A percentile compares a stretch with the other conserved stretches of the same genome.
Evolutionary conservation across 2,797 vertebrate genomes (phyloP).

Genomic region (Lithobates sylvaticus): DNA sequence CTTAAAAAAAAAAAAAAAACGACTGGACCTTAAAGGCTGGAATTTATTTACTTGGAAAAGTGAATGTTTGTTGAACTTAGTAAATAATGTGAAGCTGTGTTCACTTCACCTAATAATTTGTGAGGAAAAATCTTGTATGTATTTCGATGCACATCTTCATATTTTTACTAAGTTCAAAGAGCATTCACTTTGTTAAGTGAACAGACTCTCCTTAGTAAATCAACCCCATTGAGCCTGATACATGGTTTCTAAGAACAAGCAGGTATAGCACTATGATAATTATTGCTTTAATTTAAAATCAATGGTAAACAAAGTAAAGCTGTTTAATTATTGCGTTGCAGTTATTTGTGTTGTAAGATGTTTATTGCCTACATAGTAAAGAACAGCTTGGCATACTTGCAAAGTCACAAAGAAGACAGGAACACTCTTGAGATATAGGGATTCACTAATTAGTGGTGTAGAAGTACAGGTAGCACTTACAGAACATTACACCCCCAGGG

Average conservation of each 20-base stretch:
- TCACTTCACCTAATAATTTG: too few relatives aligned
- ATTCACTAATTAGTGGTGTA: not conserved
- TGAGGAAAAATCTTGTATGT: too few relatives aligned
- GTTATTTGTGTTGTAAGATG: slow-evolving; percentile 6
- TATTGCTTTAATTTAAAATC: slow-evolving; percentile 34
- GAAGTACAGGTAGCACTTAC: not conserved
- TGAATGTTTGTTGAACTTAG: too few relatives aligned
- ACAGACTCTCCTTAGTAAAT: too few relatives aligned
- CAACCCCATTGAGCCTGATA: not conserved
- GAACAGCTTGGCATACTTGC: not conserved
- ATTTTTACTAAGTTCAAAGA: too few relatives aligned
- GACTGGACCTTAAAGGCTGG: too few relatives aligned
- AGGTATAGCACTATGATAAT: not conserved
- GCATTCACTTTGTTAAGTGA: too few relatives aligned
- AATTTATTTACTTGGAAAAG: too few relatives aligned
- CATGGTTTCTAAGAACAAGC: not conserved
- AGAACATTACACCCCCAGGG: not conserved
- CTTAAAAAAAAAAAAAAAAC: too few relatives aligned
- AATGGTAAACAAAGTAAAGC: slow-evolving; percentile 24
- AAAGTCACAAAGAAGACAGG: not conserved
- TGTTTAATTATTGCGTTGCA: slow-evolving; percentile 6
- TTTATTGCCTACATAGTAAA: not conserved
- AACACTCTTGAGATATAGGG: not conserved
- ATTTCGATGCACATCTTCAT: too few relatives aligned
- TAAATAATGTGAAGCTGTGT: too few relatives aligned